A percentile compares a stretch with the other conserved stretches of the same genome.
Conservation (phyloP, 2,113 vertebrate species). For the Alces alces region DNA sequence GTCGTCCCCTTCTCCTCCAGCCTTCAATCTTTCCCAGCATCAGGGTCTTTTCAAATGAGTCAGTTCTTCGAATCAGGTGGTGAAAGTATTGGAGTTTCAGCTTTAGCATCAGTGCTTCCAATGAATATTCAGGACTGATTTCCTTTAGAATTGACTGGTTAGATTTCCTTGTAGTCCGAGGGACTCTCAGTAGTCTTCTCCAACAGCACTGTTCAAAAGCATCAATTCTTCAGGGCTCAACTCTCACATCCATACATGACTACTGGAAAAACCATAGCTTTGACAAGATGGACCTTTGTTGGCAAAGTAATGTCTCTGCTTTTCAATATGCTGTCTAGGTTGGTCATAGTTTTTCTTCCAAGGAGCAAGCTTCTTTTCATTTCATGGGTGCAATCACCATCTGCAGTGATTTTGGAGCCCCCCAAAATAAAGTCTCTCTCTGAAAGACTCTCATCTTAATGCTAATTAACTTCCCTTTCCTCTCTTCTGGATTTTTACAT, state of each 20-base stretch:
- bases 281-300: not conserved
- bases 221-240: not conserved
- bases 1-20: not conserved
- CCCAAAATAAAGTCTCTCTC: not conserved
- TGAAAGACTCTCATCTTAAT: not conserved
- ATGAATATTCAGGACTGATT: not conserved
- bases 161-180: not conserved
- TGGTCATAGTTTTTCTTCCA: not conserved
- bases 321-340: not conserved
- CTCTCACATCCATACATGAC: not conserved
- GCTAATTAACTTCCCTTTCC: not conserved
- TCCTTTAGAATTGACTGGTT: not conserved
- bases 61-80: not conserved
- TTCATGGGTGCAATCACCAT: not conserved
- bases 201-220: not conserved
- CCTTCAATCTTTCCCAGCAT: not conserved
- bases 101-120: not conserved
- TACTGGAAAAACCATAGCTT: not conserved
- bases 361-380: not conserved
- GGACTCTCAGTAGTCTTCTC: not conserved
- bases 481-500: constrained; percentile 4
- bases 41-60: not conserved
- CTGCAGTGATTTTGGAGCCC: not conserved
- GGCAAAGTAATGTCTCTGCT: not conserved
- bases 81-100: not conserved